A percentile compares a stretch with the other conserved stretches of the same genome.
phyloP scores from a whole-genome alignment of 2,888 invertebrate genomes.

The Hirtodrosophila duncani region DNA sequence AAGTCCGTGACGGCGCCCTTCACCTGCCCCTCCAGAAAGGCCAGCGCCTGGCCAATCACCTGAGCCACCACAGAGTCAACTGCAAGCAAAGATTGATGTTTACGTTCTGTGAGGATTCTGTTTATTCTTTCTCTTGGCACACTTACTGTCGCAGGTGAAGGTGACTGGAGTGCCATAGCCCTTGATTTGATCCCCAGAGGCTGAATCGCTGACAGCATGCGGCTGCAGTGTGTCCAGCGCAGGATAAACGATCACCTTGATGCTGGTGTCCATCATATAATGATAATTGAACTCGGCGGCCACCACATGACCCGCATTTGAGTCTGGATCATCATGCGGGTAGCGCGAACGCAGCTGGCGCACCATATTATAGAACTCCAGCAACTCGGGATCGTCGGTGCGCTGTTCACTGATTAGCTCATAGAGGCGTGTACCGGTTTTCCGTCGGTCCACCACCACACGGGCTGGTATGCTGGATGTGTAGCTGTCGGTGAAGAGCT shows the following conservation, averaged over 20 bases:
- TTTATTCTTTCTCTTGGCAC: no score
- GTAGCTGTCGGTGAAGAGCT: slow-evolving; percentile 45
- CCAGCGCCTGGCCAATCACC: slow-evolving; percentile 89
- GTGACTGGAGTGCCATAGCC: slow-evolving; percentile 84
- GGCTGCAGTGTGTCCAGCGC: slow-evolving; percentile 72
- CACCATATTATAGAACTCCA: slow-evolving; percentile 90
- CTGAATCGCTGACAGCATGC: slow-evolving; percentile 79
- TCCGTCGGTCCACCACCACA: slow-evolving; percentile 73
- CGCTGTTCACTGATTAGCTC: slow-evolving; percentile 85
- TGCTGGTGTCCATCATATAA: slow-evolving; percentile 89
- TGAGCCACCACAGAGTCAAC: slow-evolving; percentile 92
- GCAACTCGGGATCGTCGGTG: slow-evolving; percentile 86
- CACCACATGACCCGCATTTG: slow-evolving; percentile 93
- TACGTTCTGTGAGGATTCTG: no score
- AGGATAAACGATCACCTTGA: slow-evolving; percentile 91
- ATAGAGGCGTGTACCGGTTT: slow-evolving; percentile 80
- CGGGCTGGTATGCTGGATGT: slow-evolving; percentile 48
- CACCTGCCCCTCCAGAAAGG: slow-evolving; percentile 87
- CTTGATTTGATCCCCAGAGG: slow-evolving; percentile 70
- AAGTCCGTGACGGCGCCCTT: slow-evolving; percentile 84
- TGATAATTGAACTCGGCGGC: slow-evolving; percentile 91
- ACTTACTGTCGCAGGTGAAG: slow-evolving; percentile 94
- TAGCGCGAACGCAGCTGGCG: slow-evolving; percentile 88
- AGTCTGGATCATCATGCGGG: slow-evolving; percentile 84
- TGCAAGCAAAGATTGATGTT: slow-evolving; percentile 79